A percentile compares a stretch with the other conserved stretches of the same genome.
These are phyloP conservation scores for Acromyrmex echinatior DNA, from an alignment of 1,140 invertebrate genomes.

Conservation along the genomic window DNA sequence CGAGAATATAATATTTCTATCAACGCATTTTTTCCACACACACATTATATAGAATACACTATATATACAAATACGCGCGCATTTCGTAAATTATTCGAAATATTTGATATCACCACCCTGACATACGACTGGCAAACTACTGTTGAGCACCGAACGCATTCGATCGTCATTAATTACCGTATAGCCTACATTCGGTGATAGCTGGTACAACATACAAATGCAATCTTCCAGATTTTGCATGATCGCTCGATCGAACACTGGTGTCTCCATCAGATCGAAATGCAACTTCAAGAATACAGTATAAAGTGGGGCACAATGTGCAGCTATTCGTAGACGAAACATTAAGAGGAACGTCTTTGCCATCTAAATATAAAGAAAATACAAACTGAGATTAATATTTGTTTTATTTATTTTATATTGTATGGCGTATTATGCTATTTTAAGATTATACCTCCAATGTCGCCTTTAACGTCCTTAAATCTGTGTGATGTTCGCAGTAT, in stretches of 20 bases:
- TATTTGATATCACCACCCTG: constrained; percentile 76
- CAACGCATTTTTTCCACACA: neutral
- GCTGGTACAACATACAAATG: constrained; percentile 80
- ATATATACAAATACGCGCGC: constrained; percentile 26
- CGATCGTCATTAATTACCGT: constrained; percentile 80
- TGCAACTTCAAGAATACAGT: constrained; percentile 80
- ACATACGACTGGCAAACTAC: constrained; percentile 68
- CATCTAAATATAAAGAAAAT: constrained; percentile 68
- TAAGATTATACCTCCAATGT: constrained; percentile 78
- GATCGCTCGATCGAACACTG: constrained; percentile 81
- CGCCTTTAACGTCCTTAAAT: constrained; percentile 80
- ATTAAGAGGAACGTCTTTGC: constrained; percentile 78
- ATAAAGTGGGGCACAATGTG: constrained; percentile 79
- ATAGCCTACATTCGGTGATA: constrained; percentile 77
- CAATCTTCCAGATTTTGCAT: constrained; percentile 81
- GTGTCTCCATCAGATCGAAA: constrained; percentile 79
- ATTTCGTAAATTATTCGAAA: constrained; percentile 70
- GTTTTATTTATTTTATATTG: neutral
- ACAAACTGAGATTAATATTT: neutral
- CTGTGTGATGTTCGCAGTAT: constrained; percentile 83
- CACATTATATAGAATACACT: constrained; percentile 19
- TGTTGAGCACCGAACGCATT: constrained; percentile 74
- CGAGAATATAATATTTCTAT: constrained; percentile 57
- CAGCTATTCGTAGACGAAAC: constrained; percentile 77
- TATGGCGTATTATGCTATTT: neutral